phyloP scores from a whole-genome alignment of 2,113 vertebrate species.

The Aspidoscelis tigris region DNA sequence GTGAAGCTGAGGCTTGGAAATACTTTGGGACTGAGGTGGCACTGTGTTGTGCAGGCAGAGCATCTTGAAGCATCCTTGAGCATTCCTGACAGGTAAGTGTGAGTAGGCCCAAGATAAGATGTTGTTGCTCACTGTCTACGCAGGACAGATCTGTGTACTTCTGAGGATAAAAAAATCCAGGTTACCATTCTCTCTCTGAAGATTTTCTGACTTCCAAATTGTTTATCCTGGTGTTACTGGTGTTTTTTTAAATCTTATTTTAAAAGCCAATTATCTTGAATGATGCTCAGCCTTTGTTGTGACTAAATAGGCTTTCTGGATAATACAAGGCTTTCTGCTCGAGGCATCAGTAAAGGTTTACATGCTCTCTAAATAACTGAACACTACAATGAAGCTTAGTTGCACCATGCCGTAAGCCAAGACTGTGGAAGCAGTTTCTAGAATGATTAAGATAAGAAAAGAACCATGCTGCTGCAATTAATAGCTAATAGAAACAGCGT shows the following conservation, averaged over 20 bases:
- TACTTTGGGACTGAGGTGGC: too few species aligned
- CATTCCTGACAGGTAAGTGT: too few species aligned
- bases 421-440: neutral
- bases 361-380: neutral
- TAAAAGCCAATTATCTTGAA: neutral
- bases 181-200: neutral
- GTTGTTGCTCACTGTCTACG: too few species aligned
- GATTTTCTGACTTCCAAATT: neutral
- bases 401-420: slow-evolving; percentile 2
- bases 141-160: neutral
- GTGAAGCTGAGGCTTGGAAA: too few species aligned
- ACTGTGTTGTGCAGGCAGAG: too few species aligned
- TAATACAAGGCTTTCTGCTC: neutral
- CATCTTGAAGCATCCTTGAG: too few species aligned
- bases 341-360: neutral
- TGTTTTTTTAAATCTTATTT: neutral
- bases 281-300: neutral
- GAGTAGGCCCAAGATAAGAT: too few species aligned
- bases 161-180: neutral
- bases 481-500: neutral
- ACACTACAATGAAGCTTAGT: neutral
- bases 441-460: neutral
- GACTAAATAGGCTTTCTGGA: neutral
- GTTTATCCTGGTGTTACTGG: accelerated
- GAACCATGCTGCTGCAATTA: neutral